A percentile compares a stretch with the other conserved stretches of the same genome.
Conservation (phyloP, 2,888 invertebrate species). For the Eilema griseolum region DNA sequence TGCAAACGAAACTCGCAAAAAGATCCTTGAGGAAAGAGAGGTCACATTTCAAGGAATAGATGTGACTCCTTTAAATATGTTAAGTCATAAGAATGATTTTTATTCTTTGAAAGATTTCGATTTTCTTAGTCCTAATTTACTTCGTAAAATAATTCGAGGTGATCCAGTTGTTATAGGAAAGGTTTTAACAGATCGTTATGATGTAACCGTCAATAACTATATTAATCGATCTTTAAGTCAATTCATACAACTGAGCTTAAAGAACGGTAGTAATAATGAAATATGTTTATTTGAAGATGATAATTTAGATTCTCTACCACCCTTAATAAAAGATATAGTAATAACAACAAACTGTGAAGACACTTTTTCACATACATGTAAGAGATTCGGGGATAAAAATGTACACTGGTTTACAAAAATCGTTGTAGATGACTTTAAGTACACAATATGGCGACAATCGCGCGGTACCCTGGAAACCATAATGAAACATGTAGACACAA, state of each 20-base stretch:
- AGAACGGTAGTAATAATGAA: neutral
- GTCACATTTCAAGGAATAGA: constrained; percentile 36
- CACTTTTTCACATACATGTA: constrained; percentile 18
- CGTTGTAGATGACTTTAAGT: neutral
- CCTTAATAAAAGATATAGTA: constrained; percentile 23
- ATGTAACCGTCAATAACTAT: constrained; percentile 29
- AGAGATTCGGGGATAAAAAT: constrained; percentile 14
- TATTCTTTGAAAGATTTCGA: constrained; percentile 11
- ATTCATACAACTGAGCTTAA: constrained; percentile 23
- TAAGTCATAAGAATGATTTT: constrained; percentile 4
- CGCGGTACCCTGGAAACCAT: constrained; percentile 27
- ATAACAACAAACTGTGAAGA: constrained; percentile 29
- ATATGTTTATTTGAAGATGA: too few species aligned
- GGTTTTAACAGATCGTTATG: constrained; percentile 24
- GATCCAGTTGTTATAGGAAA: constrained; percentile 30
- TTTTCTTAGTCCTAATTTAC: constrained; percentile 28
- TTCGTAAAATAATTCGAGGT: constrained; percentile 31
- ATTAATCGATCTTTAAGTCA: constrained; percentile 33
- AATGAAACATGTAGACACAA: constrained; percentile 27
- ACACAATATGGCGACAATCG: constrained; percentile 32
- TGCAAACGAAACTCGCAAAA: constrained; percentile 12
- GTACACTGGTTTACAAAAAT: constrained; percentile 38
- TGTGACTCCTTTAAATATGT: constrained; percentile 16
- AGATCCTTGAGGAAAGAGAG: constrained; percentile 29
- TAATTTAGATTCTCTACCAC: too few species aligned